Conservation (phyloP, 2,113 vertebrate species). For the Procavia capensis region DNA sequence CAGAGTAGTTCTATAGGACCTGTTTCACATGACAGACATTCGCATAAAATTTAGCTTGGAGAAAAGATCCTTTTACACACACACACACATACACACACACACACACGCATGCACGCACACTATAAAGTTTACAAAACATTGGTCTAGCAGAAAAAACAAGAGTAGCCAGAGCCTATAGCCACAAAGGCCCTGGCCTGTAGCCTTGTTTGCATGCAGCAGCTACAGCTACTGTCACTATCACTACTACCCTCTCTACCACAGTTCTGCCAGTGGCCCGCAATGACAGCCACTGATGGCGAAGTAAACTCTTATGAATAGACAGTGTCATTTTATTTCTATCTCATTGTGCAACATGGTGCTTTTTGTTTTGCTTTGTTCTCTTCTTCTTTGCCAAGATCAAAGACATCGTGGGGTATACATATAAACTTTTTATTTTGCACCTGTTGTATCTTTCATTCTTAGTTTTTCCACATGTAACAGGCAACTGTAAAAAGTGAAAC, state of each 20-base stretch:
- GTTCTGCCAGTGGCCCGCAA: background rate
- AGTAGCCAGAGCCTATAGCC: background rate
- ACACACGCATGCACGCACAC: background rate
- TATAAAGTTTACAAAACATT: background rate
- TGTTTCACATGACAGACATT: background rate
- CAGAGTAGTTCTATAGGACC: background rate
- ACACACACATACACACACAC: background rate
- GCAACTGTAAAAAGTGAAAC: background rate
- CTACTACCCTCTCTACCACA: background rate
- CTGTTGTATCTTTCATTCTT: slow-evolving; percentile 33
- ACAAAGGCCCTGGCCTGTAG: too few relatives aligned
- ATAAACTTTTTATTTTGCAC: slow-evolving; percentile 6
- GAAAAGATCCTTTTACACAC: background rate
- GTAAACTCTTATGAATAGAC: background rate
- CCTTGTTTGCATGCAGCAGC: background rate
- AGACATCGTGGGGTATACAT: background rate
- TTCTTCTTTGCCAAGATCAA: background rate
- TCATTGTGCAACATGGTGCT: background rate
- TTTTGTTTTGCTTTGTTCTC: background rate
- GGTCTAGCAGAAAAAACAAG: background rate
- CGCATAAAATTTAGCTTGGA: slow-evolving; percentile 36
- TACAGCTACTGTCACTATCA: background rate
- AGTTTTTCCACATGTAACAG: background rate
- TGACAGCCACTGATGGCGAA: background rate
- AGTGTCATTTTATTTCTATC: background rate